Percentiles rank a stretch among this genome's conserved stretches.
Evolutionary conservation across 2,113 vertebrate genomes (phyloP).

Genomic region (Paratilapia polleni): DNA sequence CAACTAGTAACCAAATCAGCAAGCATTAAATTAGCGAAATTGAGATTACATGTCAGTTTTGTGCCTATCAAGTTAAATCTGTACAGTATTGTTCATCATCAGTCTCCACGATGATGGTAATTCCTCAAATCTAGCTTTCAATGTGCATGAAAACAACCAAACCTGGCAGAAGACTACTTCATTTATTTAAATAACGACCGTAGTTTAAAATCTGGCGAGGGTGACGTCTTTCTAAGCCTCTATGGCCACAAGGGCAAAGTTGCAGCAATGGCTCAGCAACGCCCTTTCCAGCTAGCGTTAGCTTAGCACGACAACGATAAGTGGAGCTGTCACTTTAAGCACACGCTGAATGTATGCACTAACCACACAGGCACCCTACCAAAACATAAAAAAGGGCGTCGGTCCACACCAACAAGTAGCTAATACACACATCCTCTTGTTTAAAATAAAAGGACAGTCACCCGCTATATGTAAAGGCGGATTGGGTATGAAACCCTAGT

Average conservation of each 20-base stretch:
- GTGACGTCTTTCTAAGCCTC: constrained; percentile 53
- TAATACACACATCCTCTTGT: not conserved
- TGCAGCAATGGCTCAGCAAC: constrained; percentile 78
- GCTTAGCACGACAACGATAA: constrained; percentile 60
- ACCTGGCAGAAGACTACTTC: not conserved
- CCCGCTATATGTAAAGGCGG: not conserved
- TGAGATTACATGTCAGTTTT: not conserved
- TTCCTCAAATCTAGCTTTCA: not conserved
- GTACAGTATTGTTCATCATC: not conserved
- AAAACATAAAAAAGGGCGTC: constrained; percentile 9
- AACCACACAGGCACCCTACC: not conserved
- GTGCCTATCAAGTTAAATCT: not conserved
- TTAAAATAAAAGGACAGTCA: not conserved
- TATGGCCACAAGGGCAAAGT: constrained; percentile 75
- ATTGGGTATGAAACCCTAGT: constrained; percentile 9
- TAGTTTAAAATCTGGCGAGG: constrained; percentile 5
- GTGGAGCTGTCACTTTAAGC: constrained; percentile 47
- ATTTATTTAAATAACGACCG: not conserved
- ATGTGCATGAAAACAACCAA: not conserved
- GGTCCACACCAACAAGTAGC: not conserved
- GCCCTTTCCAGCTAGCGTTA: constrained; percentile 76
- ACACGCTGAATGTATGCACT: not conserved
- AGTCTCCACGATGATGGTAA: constrained; percentile 44
- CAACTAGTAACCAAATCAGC: not conserved
- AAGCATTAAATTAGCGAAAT: not conserved